Evolutionary conservation across 2,888 invertebrate species (phyloP), one percentile per base, ranked within the genome.

Genomic region (Tachina fera): DNA sequence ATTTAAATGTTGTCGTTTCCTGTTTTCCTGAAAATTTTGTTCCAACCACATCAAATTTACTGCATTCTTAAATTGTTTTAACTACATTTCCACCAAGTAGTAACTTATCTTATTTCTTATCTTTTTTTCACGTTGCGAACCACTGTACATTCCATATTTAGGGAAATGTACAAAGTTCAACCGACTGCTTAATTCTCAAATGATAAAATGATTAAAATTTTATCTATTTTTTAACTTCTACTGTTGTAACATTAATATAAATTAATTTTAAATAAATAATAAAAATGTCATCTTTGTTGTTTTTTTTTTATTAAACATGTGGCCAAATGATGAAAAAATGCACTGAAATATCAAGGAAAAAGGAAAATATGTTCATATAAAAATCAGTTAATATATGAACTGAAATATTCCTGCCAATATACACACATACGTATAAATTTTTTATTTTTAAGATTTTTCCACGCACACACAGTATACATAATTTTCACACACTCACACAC

Each of bases 311-410:
- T 31, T 31, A 31, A 53, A 70, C 16, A n/a, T 53, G 14, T 2
- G 61, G 56, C 70, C 75, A 56, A 45, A 82, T 81, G 68, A 81
- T 51, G 58, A 56, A 41, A n/a, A 61, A 61, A 45, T 43, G 9
- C 43, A 19, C 16, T 74, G 75, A 70, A 61, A 75, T 70, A 60
- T 82, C 63, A 82, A 81, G 74, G 43, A 45, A 74, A 31, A 75
- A 51, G 1, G 19, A n/a, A 58, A 31, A 14, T 2, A 67, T 3
- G 22, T 49, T n/a, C 1, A 43, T 51, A 43, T 41, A 43, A 43
- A 76, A 56, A 63, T 43, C 49, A 19, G 61, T 47, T 47, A 14
- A 39, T 41, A 51, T 41, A 16, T 22, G 47, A 58, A 58, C 47
- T 79, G 79, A 47, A 16, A 16, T 47, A 39, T 56, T 39, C 16